A percentile compares a stretch with the other conserved stretches of the same genome.
phyloP scores from a whole-genome alignment of 2,888 invertebrate genomes.

The Halocaridina rubra region DNA sequence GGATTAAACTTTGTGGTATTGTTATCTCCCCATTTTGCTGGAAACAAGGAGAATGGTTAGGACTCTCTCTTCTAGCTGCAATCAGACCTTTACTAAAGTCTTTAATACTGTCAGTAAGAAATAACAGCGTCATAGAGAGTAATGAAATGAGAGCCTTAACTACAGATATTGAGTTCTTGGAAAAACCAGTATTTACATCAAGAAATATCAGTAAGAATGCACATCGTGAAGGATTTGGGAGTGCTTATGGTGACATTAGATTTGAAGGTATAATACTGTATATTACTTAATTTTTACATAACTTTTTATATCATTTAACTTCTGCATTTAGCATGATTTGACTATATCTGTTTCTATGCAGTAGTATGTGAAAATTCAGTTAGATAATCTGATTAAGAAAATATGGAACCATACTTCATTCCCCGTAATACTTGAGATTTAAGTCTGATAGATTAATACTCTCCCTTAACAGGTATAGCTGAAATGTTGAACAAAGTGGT shows the following conservation, averaged over 20 bases:
- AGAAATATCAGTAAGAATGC: background rate
- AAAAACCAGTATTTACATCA: background rate
- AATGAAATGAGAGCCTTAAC: background rate
- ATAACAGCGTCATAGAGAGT: background rate
- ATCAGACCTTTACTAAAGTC: constrained; percentile 1
- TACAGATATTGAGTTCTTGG: too few relatives aligned
- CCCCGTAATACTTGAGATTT: too few relatives aligned
- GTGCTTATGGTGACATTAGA: background rate
- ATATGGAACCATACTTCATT: too few relatives aligned
- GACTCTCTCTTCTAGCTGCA: constrained; percentile 37
- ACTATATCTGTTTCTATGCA: too few relatives aligned
- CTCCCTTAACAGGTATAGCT: background rate
- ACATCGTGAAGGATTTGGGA: too few relatives aligned
- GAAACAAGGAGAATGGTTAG: constrained; percentile 48
- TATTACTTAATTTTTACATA: background rate
- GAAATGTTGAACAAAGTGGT: constrained; percentile 12
- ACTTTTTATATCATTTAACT: background rate
- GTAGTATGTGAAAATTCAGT: too few relatives aligned
- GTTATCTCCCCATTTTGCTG: constrained; percentile 51
- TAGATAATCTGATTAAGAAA: too few relatives aligned
- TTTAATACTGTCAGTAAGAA: background rate
- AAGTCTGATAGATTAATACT: too few relatives aligned
- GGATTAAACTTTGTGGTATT: constrained; percentile 25
- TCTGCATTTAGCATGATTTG: too few relatives aligned
- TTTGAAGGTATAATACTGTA: background rate